Evolutionary conservation across 1,140 invertebrate species (phyloP), one percentile per base, ranked within the genome.

Genomic region (Brachionus calyciflorus): DNA sequence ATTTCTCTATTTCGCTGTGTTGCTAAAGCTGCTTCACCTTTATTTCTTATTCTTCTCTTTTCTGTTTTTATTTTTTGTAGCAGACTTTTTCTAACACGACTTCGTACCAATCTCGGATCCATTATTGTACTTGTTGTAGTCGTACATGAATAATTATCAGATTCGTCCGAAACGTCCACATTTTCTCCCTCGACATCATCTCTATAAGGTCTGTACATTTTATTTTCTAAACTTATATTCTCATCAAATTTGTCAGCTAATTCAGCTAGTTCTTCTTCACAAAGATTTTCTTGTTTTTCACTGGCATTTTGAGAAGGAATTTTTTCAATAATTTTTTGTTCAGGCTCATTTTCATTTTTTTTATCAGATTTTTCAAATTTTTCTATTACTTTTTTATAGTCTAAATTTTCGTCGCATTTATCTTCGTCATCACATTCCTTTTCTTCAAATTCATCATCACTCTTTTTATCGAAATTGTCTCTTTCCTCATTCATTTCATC

Each of bases 401-500:
- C 77, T 68, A 80, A 30, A 28, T 78, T 73, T 53, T 80, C 77
- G 14, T 80, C n/a, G n/a, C n/a, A n/a, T n/a, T n/a, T 79, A 17
- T 78, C 68, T 57, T 78, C 75, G 26, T 80, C 79, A n/a, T 81
- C 79, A 30, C 80, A 80, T 51, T 82, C 80, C n/a, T 80, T 76
- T 48, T 81, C 73, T 21, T 80, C 78, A 21, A 81, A 77, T 69
- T 83, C 79, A 30, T 79, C 63, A 19, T 78, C 76, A 6, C 78
- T 77, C 19, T 79, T 40, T 30, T 78, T 30, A 40, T 63, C 57
- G 30, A 78, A 65, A 51, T 79, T 78, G 33, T 77, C 69, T 60
- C n/a, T 46, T 30, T 9, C 14, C 14, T 77, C 75, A 17, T 55
- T 55, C 79, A 83, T 85, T 78, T 85, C 82, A 78, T 86, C 81